A percentile compares a stretch with the other conserved stretches of the same genome.
phyloP scores from a whole-genome alignment of 2,113 vertebrate species.

The Dicerorhinus sumatrensis region DNA sequence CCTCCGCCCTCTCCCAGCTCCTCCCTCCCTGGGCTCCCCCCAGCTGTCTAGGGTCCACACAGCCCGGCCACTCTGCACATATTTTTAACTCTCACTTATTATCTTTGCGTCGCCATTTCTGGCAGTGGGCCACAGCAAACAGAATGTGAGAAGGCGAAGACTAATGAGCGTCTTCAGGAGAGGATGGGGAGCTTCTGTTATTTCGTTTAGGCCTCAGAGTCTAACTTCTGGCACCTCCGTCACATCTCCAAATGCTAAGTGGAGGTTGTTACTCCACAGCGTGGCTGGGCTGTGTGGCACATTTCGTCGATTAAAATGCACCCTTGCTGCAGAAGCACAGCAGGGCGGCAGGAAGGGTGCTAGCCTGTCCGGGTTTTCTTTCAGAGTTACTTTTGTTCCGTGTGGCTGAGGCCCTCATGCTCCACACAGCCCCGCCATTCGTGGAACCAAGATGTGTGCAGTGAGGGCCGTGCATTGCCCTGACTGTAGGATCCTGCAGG shows the following conservation, averaged over 20 bases:
- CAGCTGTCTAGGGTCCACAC: conserved; percentile 38
- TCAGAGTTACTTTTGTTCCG: conserved; percentile 84
- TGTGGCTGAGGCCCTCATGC: conserved; percentile 81
- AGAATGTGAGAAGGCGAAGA: conserved; percentile 90
- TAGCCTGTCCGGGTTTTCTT: conserved; percentile 80
- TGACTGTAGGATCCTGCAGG: background rate
- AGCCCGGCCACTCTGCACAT: background rate
- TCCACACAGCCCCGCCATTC: conserved; percentile 75
- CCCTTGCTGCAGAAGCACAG: conserved; percentile 88
- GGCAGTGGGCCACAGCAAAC: conserved; percentile 88
- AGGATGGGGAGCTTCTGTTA: conserved; percentile 88
- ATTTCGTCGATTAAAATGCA: conserved; percentile 89
- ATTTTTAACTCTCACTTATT: conserved; percentile 87
- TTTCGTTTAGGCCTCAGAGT: conserved; percentile 87
- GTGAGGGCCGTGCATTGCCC: background rate
- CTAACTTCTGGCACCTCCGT: conserved; percentile 88
- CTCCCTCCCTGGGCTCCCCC: conserved; percentile 46
- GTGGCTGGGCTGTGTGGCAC: conserved; percentile 87
- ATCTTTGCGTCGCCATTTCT: conserved; percentile 87
- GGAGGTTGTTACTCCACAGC: conserved; percentile 88
- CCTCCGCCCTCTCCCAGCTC: background rate
- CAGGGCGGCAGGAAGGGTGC: conserved; percentile 87
- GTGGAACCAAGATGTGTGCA: conserved; percentile 63
- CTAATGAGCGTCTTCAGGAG: conserved; percentile 89
- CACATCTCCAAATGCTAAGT: conserved; percentile 89